Evolutionary conservation across 2,888 invertebrate genomes (phyloP), one percentile per base, ranked within the genome.

Genomic region (Drosophila leonis): DNA sequence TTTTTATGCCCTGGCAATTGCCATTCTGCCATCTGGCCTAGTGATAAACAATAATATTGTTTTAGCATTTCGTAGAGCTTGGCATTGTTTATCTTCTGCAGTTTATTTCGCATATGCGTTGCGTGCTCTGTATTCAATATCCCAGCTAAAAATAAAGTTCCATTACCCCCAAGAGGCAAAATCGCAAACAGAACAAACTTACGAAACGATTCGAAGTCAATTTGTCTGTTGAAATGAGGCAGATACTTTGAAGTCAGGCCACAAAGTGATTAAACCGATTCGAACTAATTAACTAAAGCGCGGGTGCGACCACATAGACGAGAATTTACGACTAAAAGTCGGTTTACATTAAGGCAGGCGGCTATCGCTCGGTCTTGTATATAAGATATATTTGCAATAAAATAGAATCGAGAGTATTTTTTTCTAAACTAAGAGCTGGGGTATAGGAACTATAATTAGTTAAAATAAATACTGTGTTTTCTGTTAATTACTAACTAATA

Each of bases 241-340:
- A 33, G 18, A 49, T 33, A 37, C 52, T 52, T 52, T 52, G n/a
- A 37, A 52, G 37, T 52, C 52, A 52, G 52, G 35, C 35, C 27
- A n/a, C 24, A 37, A 52, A 52, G 35, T 52, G 24, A 37, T 37
- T 52, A 37, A 37, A 37, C n/a, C 35, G 24, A 52, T 37, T 24
- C 24, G 7, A 52, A 24, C 24, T 27, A 52, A 52, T 52, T 37
- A 52, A 33, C 24, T 52, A 52, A 52, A 37, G 52, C 35, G 35
- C 52, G 24, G 24, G 52, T 33, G 49, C 49, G 49, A 49, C 49
- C 35, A 24, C 37, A 52, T 37, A 54, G 10, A 3, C n/a, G n/a
- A 27, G n/a, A 37, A 37, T 37, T 54, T 27, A 37, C 35, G 27
- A 37, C 24, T 10, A 35, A n/a, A n/a, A 31, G n/a, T 18, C 7